These are phyloP conservation scores for Phaethon lepturus DNA, from an alignment of 2,113 vertebrate species.

Conservation along the genomic window DNA sequence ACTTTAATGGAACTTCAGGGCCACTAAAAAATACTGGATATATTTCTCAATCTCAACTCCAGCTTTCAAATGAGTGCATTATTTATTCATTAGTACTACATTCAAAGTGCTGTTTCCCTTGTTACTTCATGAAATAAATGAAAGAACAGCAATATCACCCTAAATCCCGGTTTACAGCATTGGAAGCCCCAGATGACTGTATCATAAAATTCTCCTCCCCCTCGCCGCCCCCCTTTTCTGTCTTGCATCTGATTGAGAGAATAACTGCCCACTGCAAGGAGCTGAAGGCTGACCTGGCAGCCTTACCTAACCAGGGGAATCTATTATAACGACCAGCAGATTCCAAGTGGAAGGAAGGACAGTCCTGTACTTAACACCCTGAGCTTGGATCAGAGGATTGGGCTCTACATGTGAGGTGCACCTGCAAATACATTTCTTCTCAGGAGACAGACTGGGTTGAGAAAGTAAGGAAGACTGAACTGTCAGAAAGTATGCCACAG, in stretches of 20 bases:
- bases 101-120: conserved; percentile 31
- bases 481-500: neutral
- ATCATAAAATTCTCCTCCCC: neutral
- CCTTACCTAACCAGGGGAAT: neutral
- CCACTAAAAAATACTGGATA: neutral
- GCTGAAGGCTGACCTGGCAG: neutral
- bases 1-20: neutral
- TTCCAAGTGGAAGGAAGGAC: neutral
- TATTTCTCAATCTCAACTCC: conserved; percentile 16
- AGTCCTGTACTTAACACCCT: neutral
- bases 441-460: neutral
- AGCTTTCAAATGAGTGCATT: conserved; percentile 52
- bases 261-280: neutral
- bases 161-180: conserved; percentile 47
- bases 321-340: neutral
- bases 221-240: neutral
- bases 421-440: neutral
- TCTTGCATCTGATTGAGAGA: neutral
- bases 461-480: neutral
- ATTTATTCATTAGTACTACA: conserved; percentile 66
- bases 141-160: conserved; percentile 43
- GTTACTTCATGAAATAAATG: conserved; percentile 65
- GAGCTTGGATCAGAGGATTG: neutral
- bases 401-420: neutral
- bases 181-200: neutral